A percentile compares a stretch with the other conserved stretches of the same genome.
Conservation (phyloP, 2,113 vertebrate genomes). For the Cichladusa arquata region DNA sequence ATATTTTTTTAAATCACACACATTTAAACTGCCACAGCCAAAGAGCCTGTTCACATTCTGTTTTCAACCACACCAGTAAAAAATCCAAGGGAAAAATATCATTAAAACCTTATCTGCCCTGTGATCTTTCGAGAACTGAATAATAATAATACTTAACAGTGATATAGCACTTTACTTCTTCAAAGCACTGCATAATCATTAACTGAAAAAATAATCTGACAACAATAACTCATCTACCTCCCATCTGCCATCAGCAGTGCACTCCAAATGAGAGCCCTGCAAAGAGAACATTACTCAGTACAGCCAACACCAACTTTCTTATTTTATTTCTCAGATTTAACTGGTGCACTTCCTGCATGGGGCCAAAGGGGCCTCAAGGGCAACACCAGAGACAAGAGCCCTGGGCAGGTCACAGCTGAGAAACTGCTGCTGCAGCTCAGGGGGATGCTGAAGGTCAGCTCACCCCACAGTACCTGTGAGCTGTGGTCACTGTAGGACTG, state of each 20-base stretch:
- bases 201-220: constrained; percentile 2
- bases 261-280: not conserved
- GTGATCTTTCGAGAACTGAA: not conserved
- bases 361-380: not conserved
- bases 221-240: not conserved
- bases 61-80: not conserved
- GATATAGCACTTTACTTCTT: not conserved
- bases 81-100: not conserved
- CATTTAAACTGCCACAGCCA: not conserved
- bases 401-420: not conserved
- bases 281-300: not conserved
- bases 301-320: not conserved
- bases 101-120: not conserved
- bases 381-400: not conserved
- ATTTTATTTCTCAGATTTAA: not conserved
- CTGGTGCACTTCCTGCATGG: not conserved
- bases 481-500: too few species aligned
- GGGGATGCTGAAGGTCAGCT: not conserved
- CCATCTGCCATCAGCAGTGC: not conserved
- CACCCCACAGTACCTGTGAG: fast-evolving
- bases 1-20: constrained; percentile 12
- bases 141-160: not conserved
- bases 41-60: not conserved
- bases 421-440: not conserved
- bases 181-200: not conserved